Evolutionary conservation across 2,888 invertebrate species (phyloP).

Genomic region (Petrophora chlorosata): DNA sequence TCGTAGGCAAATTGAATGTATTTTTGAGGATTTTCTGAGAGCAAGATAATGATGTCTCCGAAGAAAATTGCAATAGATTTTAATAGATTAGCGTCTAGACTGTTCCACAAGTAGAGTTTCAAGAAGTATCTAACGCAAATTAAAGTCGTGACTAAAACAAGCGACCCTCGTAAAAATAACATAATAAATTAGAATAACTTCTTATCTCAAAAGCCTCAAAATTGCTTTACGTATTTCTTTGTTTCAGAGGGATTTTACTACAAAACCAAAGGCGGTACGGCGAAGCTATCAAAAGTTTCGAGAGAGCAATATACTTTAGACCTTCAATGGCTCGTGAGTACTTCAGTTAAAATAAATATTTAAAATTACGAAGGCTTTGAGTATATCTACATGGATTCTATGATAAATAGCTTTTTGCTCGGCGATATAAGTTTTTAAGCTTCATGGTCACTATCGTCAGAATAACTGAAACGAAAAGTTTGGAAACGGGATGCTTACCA

Average conservation of each 20-base stretch:
- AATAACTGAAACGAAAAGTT: too few species aligned
- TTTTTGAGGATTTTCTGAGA: background rate
- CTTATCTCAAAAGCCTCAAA: constrained; percentile 33
- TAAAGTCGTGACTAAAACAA: constrained; percentile 16
- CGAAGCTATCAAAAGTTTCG: constrained; percentile 95
- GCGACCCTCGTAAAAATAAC: constrained; percentile 27
- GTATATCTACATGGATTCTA: constrained; percentile 43
- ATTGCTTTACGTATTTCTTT: constrained; percentile 54
- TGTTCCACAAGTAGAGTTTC: constrained; percentile 17
- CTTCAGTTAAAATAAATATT: constrained; percentile 48
- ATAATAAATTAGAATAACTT: constrained; percentile 28
- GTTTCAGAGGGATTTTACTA: constrained; percentile 94
- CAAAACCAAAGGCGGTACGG: constrained; percentile 94
- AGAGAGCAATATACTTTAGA: constrained; percentile 95
- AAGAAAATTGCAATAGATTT: background rate
- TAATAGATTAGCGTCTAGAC: constrained; percentile 13
- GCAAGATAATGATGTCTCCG: too few species aligned
- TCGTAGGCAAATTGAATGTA: too few species aligned
- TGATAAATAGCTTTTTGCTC: too few species aligned
- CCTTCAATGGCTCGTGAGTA: constrained; percentile 97
- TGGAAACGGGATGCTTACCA: too few species aligned
- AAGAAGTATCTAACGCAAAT: constrained; percentile 13
- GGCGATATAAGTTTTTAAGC: too few species aligned
- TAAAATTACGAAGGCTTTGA: constrained; percentile 42
- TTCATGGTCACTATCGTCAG: too few species aligned